A percentile compares a stretch with the other conserved stretches of the same genome.
phyloP scores from a whole-genome alignment of 2,113 vertebrate species.

The Litocranius walleri region DNA sequence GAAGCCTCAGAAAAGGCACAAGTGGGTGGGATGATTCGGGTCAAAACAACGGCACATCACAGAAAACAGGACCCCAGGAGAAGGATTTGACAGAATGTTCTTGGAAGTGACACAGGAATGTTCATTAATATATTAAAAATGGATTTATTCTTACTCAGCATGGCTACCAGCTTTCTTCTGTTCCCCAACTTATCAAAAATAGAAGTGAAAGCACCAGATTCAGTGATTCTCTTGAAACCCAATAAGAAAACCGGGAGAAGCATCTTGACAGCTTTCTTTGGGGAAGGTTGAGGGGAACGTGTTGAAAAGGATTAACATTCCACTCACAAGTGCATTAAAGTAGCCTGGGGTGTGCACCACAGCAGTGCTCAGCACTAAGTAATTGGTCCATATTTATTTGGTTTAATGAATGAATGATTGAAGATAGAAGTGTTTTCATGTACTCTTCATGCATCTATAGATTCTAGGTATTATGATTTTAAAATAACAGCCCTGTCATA shows the following conservation, averaged over 20 bases:
- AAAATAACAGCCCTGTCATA: background rate
- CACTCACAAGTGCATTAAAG: background rate
- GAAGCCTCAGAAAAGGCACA: background rate
- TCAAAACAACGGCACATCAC: background rate
- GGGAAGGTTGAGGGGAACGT: background rate
- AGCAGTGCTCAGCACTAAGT: background rate
- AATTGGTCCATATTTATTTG: conserved; percentile 1
- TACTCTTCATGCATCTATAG: background rate
- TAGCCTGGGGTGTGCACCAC: too few species aligned
- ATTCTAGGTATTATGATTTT: background rate
- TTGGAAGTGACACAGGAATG: too few species aligned
- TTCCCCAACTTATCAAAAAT: background rate
- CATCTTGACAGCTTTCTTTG: background rate
- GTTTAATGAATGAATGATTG: background rate
- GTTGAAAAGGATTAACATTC: background rate
- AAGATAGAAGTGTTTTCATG: background rate
- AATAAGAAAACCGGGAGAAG: background rate
- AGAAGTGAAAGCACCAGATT: background rate
- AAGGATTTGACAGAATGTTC: too few species aligned
- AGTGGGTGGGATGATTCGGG: background rate
- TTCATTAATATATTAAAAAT: background rate
- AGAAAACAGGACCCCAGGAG: background rate
- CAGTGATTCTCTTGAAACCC: background rate
- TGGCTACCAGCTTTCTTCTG: background rate
- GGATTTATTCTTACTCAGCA: background rate